phyloP scores from a whole-genome alignment of 2,888 invertebrate genomes.

The Agrilus mali region DNA sequence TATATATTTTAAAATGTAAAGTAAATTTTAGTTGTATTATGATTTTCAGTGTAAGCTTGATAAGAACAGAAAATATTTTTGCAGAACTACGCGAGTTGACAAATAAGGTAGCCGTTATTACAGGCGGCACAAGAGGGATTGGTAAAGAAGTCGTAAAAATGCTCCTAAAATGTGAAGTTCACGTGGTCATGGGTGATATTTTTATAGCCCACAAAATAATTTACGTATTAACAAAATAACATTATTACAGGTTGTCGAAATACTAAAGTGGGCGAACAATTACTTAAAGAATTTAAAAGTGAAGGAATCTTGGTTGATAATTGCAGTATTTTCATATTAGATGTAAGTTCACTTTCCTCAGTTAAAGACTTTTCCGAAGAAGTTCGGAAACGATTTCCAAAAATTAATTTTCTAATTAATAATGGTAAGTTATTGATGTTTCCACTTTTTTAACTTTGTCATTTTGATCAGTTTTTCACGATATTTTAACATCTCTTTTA shows the following conservation, averaged over 20 bases:
- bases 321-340: constrained; percentile 54
- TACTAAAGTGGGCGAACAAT: constrained; percentile 40
- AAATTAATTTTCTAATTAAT: constrained; percentile 65
- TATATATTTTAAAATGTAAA: too few species aligned
- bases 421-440: constrained; percentile 47
- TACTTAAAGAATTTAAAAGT: constrained; percentile 37
- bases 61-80: constrained; percentile 17
- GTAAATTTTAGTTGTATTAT: too few species aligned
- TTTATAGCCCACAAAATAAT: constrained; percentile 1
- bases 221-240: not conserved
- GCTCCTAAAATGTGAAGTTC: constrained; percentile 63
- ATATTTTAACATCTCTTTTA: too few species aligned
- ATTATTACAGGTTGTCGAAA: constrained; percentile 60
- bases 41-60: too few species aligned
- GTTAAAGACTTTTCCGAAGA: constrained; percentile 60
- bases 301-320: constrained; percentile 43
- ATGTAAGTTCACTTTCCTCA: constrained; percentile 64
- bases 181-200: constrained; percentile 54
- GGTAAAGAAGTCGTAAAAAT: constrained; percentile 65
- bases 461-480: too few species aligned
- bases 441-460: not conserved
- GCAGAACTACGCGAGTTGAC: constrained; percentile 49
- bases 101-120: constrained; percentile 65
- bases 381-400: constrained; percentile 48
- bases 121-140: constrained; percentile 80